Conservation (phyloP, 2,888 invertebrate species). For the Caenorhabditis sp. region DNA sequence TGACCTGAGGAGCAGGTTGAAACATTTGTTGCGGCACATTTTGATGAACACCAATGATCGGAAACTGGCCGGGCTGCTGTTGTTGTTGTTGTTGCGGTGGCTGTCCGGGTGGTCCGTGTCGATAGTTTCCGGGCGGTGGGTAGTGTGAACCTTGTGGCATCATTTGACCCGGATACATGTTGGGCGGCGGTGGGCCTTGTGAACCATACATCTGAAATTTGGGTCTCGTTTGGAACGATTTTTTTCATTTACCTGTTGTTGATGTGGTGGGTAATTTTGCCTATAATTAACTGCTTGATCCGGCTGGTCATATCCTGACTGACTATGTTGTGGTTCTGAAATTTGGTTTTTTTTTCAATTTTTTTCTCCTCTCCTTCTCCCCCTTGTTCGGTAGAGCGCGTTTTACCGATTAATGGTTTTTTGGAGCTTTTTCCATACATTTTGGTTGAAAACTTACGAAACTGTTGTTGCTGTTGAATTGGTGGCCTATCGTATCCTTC, state of each 20-base stretch:
- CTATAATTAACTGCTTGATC: too few relatives aligned
- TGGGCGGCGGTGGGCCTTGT: not conserved
- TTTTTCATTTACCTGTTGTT: constrained; percentile 9
- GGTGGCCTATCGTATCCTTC: constrained; percentile 28
- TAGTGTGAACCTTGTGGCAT: not conserved
- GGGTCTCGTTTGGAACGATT: constrained; percentile 1
- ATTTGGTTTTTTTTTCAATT: too few relatives aligned
- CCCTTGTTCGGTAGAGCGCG: too few relatives aligned
- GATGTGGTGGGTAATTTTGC: not conserved
- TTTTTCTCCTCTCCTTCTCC: not conserved
- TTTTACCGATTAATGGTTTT: too few relatives aligned
- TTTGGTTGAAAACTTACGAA: constrained; percentile 5
- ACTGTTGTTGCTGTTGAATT: not conserved
- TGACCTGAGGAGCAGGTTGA: not conserved
- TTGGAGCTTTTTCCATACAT: too few relatives aligned
- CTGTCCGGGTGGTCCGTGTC: not conserved
- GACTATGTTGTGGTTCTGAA: too few relatives aligned
- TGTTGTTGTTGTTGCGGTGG: constrained; percentile 3
- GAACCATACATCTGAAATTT: not conserved
- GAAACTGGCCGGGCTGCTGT: too few relatives aligned
- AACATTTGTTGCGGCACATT: not conserved
- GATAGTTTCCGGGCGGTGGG: not conserved
- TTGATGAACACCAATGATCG: not conserved
- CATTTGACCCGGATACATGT: constrained; percentile 2
- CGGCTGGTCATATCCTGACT: too few relatives aligned